Conservation (phyloP, 1,140 invertebrate genomes). For the Acromyrmex charruanus region DNA sequence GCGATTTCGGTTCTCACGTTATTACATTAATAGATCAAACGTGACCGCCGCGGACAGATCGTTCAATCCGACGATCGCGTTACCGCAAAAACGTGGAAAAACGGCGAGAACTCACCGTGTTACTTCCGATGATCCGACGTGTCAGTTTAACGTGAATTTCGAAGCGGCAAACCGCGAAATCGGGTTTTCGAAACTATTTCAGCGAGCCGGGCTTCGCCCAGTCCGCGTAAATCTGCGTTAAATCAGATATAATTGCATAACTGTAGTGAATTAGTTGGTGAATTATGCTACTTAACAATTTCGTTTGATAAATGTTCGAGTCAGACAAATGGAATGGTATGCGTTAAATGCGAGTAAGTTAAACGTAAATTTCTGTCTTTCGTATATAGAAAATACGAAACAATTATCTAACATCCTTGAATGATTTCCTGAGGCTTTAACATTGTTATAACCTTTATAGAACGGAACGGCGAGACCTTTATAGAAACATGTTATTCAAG, state of each 20-base stretch:
- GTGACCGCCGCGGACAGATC: constrained; percentile 30
- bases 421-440: background rate
- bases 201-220: background rate
- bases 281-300: constrained; percentile 41
- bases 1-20: constrained; percentile 18
- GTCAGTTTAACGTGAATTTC: constrained; percentile 59
- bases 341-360: background rate
- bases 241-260: constrained; percentile 51
- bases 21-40: constrained; percentile 61
- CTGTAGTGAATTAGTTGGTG: constrained; percentile 26
- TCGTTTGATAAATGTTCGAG: background rate
- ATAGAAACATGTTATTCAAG: too few relatives aligned
- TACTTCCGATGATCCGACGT: constrained; percentile 60
- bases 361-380: background rate
- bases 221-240: constrained; percentile 24
- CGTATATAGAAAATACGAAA: background rate
- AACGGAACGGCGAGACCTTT: too few relatives aligned
- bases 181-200: constrained; percentile 57
- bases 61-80: constrained; percentile 47
- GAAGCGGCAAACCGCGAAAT: constrained; percentile 53
- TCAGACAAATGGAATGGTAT: background rate
- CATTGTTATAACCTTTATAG: background rate
- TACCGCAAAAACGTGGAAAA: constrained; percentile 47
- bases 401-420: background rate
- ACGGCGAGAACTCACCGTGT: constrained; percentile 24